These are phyloP conservation scores for Muscicapa adusta DNA, from an alignment of 2,113 vertebrate genomes.

Conservation along the genomic window DNA sequence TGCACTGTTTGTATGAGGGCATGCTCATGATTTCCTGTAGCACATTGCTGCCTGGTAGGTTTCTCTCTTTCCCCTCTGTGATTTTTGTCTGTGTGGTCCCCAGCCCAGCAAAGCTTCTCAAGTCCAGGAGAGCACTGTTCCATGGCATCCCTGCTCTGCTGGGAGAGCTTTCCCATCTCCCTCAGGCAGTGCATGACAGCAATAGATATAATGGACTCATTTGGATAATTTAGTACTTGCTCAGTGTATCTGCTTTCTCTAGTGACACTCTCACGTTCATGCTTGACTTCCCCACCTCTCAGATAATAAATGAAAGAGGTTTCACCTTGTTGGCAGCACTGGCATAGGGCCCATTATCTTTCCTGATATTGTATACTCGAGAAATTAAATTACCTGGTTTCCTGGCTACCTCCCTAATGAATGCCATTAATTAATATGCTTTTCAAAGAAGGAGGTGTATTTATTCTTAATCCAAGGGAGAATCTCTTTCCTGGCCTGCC, in stretches of 20 bases:
- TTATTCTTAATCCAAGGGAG: background rate
- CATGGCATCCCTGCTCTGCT: background rate
- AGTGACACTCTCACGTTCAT: conserved; percentile 26
- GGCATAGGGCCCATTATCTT: background rate
- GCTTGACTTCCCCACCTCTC: conserved; percentile 50
- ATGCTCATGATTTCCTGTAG: background rate
- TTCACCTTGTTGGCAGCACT: conserved; percentile 8
- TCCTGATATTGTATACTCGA: background rate
- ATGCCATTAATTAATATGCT: conserved; percentile 42
- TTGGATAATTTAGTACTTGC: conserved; percentile 48
- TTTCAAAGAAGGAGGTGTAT: conserved; percentile 15
- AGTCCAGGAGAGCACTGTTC: background rate
- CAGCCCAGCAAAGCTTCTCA: background rate
- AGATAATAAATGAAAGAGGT: conserved; percentile 50
- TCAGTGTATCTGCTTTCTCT: conserved; percentile 42
- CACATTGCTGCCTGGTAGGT: background rate
- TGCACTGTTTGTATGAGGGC: background rate
- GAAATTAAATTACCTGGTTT: conserved; percentile 52
- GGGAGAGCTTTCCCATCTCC: background rate
- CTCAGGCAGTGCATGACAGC: background rate
- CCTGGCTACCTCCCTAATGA: conserved; percentile 33
- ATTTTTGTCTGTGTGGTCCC: background rate
- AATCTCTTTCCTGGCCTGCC: background rate
- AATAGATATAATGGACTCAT: conserved; percentile 74
- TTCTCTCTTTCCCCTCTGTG: background rate